Percentiles rank a stretch among this genome's conserved stretches.
These are phyloP conservation scores for Adelosebastes latens DNA, from an alignment of 2,797 vertebrate genomes.

Conservation along the genomic window DNA sequence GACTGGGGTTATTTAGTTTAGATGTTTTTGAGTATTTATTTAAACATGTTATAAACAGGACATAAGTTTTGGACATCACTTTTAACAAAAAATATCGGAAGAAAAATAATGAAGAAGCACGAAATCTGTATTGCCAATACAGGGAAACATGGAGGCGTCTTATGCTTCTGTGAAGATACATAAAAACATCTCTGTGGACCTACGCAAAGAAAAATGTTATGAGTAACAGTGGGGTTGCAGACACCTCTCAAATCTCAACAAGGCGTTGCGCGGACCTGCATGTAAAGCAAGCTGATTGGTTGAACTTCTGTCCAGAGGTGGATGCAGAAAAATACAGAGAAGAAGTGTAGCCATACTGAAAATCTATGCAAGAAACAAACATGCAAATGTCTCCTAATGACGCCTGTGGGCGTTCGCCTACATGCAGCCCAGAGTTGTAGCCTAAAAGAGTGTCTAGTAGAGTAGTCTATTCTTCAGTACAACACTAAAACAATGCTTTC, in stretches of 20 bases:
- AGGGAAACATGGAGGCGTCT: background rate
- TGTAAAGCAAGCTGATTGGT: background rate
- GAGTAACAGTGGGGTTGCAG: too few species aligned
- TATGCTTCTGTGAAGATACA: background rate
- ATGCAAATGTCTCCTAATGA: background rate
- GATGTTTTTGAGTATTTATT: background rate
- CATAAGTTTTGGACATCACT: background rate
- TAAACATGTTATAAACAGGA: background rate
- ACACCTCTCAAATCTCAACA: background rate
- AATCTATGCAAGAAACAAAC: background rate
- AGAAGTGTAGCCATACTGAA: background rate
- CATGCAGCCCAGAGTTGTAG: background rate
- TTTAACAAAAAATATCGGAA: background rate
- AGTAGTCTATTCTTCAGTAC: background rate
- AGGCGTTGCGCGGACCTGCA: background rate
- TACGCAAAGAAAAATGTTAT: too few species aligned
- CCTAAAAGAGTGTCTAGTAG: background rate
- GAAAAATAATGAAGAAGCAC: background rate
- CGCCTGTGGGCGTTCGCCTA: background rate
- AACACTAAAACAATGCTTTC: background rate
- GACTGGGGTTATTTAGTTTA: background rate
- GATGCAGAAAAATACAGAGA: background rate
- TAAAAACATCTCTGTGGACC: background rate
- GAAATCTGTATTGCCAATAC: background rate
- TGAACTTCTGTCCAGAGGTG: background rate